phyloP scores from a whole-genome alignment of 2,888 invertebrate genomes.

The Perithous albicinctus region DNA sequence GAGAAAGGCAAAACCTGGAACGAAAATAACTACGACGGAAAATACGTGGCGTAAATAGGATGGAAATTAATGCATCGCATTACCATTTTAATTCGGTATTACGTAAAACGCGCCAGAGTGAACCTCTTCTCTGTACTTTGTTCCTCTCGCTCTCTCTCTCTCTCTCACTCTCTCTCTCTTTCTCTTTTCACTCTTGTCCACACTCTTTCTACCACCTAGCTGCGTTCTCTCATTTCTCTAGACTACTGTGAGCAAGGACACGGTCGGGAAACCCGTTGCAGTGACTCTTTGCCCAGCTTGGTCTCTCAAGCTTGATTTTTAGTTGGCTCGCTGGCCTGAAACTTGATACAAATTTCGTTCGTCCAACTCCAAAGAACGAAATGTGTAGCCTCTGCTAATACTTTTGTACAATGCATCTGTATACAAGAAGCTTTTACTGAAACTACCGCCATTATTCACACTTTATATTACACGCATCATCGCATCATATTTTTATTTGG shows the following conservation, averaged over 20 bases:
- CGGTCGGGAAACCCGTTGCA: conserved; percentile 30
- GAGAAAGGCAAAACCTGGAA: conserved; percentile 39
- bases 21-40: conserved; percentile 58
- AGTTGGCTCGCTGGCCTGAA: neutral
- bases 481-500: no score
- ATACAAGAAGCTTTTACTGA: neutral
- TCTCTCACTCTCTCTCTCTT: conserved; percentile 8
- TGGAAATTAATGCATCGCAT: conserved; percentile 77
- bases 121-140: conserved; percentile 37
- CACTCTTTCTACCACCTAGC: neutral
- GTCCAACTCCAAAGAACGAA: neutral
- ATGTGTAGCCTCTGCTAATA: neutral
- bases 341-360: conserved; percentile 38
- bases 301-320: conserved; percentile 32
- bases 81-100: conserved; percentile 78
- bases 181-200: neutral
- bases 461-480: no score
- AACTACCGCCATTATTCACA: neutral
- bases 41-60: conserved; percentile 70
- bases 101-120: conserved; percentile 55
- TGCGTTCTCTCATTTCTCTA: conserved; percentile 20
- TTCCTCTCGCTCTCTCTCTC: neutral
- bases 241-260: conserved; percentile 28
- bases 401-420: neutral
- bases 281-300: conserved; percentile 13